Evolutionary conservation across 2,113 vertebrate species (phyloP).

Genomic region (Morone saxatilis): DNA sequence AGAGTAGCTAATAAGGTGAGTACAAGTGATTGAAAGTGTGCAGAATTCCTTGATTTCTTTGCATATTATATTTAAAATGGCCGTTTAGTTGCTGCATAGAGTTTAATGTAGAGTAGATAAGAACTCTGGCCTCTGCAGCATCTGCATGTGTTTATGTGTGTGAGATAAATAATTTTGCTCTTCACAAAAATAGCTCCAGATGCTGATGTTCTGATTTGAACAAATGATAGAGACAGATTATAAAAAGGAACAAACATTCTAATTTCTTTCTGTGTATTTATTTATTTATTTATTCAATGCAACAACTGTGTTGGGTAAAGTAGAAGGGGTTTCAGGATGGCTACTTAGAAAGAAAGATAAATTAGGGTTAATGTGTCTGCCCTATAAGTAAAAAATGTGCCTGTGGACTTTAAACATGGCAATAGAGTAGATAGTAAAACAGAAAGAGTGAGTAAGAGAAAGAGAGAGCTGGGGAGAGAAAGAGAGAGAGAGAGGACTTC

Average conservation of each 20-base stretch:
- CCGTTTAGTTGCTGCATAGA: not conserved
- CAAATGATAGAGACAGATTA: not conserved
- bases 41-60: not conserved
- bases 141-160: too few relatives aligned
- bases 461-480: slow-evolving; percentile 8
- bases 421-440: slow-evolving; percentile 19
- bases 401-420: slow-evolving; percentile 31
- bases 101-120: not conserved
- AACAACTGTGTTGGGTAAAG: not conserved
- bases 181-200: not conserved
- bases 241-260: not conserved
- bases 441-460: slow-evolving; percentile 5
- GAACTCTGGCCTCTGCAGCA: not conserved
- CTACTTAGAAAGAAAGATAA: slow-evolving; percentile 18
- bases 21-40: not conserved
- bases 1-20: not conserved
- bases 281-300: not conserved
- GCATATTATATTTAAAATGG: not conserved
- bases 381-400: slow-evolving; percentile 18
- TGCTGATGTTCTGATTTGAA: not conserved
- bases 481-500: slow-evolving; percentile 55
- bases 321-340: not conserved
- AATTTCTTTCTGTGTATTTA: not conserved
- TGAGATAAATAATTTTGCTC: not conserved
- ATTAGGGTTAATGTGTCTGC: slow-evolving; percentile 27